These are phyloP conservation scores for Sardinella longiceps DNA, from an alignment of 2,797 vertebrate genomes.

Conservation along the genomic window DNA sequence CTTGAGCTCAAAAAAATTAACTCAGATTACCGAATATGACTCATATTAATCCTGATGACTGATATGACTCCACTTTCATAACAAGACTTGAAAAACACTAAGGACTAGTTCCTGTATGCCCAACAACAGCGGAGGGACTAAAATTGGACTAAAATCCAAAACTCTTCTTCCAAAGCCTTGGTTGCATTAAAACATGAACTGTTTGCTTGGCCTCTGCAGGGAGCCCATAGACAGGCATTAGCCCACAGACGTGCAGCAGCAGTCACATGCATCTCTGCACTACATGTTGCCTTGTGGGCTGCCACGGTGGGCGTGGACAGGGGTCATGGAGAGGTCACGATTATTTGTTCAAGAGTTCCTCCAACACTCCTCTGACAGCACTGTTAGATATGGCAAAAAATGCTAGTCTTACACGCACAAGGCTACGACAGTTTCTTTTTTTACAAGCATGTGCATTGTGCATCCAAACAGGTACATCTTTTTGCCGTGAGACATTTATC, in stretches of 20 bases:
- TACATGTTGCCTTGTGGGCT: neutral
- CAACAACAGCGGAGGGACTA: no score
- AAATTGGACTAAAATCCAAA: no score
- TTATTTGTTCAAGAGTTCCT: slow-evolving; percentile 41
- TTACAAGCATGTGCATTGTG: neutral
- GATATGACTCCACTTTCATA: no score
- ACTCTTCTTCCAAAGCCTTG: no score
- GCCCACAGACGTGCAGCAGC: neutral
- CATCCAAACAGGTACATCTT: neutral
- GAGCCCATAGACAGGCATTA: neutral
- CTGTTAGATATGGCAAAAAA: neutral
- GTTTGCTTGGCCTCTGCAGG: neutral
- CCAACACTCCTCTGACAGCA: neutral
- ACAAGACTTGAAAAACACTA: no score
- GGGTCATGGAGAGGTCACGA: slow-evolving; percentile 2
- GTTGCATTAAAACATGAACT: no score
- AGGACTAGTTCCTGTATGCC: no score
- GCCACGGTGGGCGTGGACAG: neutral
- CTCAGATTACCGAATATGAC: no score
- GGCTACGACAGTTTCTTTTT: neutral
- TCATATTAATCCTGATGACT: no score
- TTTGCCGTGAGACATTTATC: neutral
- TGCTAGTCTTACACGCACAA: neutral
- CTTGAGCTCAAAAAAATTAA: no score
- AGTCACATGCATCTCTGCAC: neutral